A percentile compares a stretch with the other conserved stretches of the same genome.
Evolutionary conservation across 2,888 invertebrate species (phyloP).

Genomic region (Tetragonisca angustula): DNA sequence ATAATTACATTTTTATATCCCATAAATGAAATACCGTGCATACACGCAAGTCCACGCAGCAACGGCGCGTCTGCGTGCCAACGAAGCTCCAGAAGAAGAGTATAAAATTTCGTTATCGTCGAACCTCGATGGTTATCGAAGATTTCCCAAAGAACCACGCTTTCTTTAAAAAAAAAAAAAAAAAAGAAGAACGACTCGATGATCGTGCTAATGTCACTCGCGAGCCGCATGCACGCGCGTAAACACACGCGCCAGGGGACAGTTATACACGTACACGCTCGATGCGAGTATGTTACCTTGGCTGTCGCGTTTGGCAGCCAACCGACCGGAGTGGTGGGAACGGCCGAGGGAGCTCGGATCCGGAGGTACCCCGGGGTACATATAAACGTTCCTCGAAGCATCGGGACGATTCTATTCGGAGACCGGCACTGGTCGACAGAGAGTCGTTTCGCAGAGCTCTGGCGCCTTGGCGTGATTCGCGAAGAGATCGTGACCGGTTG

Average conservation of each 20-base stretch:
- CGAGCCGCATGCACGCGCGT: background rate
- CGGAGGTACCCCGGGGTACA: no score
- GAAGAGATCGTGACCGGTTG: background rate
- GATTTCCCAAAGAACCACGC: background rate
- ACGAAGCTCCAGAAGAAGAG: background rate
- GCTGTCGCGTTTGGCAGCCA: slow-evolving; percentile 29
- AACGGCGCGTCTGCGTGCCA: no score
- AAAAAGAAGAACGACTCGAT: background rate
- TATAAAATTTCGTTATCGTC: background rate
- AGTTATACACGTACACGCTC: background rate
- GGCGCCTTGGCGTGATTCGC: background rate
- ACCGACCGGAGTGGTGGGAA: slow-evolving; percentile 28
- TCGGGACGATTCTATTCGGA: slow-evolving; percentile 39
- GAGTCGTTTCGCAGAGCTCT: background rate
- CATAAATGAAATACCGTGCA: background rate
- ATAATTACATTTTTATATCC: no score
- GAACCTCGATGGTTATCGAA: background rate
- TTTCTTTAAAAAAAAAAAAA: no score
- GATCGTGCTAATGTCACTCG: background rate
- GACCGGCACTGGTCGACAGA: slow-evolving; percentile 5
- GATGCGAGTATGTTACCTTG: background rate
- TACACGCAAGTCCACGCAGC: background rate
- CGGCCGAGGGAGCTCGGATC: background rate
- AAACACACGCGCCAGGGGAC: background rate
- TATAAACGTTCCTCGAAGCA: slow-evolving; percentile 52